A percentile compares a stretch with the other conserved stretches of the same genome.
Evolutionary conservation across 1,140 invertebrate genomes (phyloP).

Genomic region (Daktulosphaira vitifoliae): DNA sequence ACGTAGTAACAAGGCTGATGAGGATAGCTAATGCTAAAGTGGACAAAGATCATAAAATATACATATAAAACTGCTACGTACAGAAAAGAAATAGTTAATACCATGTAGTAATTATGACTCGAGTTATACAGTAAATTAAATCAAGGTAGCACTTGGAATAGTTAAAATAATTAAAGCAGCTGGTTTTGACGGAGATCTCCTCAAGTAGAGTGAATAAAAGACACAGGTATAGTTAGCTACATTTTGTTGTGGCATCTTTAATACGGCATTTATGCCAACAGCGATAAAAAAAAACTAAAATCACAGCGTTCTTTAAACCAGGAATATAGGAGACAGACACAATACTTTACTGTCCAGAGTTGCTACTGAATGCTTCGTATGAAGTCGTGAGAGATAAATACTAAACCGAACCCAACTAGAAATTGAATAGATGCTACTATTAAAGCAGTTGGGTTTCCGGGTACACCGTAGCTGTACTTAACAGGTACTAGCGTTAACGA

Average conservation of each 20-base stretch:
- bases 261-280: neutral
- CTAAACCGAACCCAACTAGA: neutral
- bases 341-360: neutral
- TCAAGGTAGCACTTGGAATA: neutral
- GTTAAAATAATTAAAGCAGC: constrained; percentile 1
- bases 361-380: neutral
- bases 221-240: neutral
- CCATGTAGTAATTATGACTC: neutral
- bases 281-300: neutral
- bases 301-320: neutral
- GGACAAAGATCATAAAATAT: neutral
- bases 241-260: neutral
- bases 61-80: neutral
- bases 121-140: neutral
- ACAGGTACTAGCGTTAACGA: too few species aligned
- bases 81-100: neutral
- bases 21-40: neutral
- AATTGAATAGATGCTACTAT: neutral
- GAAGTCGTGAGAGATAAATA: neutral
- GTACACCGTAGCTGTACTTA: neutral
- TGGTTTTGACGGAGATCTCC: neutral
- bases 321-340: neutral
- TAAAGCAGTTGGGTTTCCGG: neutral
- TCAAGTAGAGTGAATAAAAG: neutral
- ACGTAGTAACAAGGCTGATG: neutral